Evolutionary conservation across 2,888 invertebrate species (phyloP), one percentile per base, ranked within the genome.

Genomic region (Apocheima hispidaria): DNA sequence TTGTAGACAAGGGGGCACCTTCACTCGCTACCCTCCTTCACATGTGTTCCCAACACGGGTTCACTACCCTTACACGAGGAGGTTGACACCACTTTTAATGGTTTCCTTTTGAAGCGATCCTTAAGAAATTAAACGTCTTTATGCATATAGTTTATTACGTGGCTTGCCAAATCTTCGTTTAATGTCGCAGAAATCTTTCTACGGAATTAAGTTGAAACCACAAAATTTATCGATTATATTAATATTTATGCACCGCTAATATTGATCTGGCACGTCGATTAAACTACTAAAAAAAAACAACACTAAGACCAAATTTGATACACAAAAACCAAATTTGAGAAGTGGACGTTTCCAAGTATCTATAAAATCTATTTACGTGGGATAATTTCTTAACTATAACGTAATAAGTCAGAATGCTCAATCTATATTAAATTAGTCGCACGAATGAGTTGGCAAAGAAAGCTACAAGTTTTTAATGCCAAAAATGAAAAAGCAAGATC

Each of bases 1-100:
- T 49, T 43, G 51, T 66, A 62, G 57, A 64, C 63, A 58, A 67
- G 64, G 66, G 66, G 62, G 59, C 53, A 44, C 44, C 50, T 52
- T 35, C 50, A 38, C 52, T 59, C 49, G 48, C 51, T 53, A 51
- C 65, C 60, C 65, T 63, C 60, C 54, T 63, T 56, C 56, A 51
- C 63, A 60, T 63, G 46, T 63, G 65, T 61, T 53, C 57, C 50
- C 41, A 52, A 59, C 38, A 30, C 20, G 60, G 30, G 68, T 68
- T 70, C 64, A 66, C 50, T 65, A 63, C 64, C 68, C 68, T 65
- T 38, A 23, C n/a, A 33, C 44, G 21, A 38, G 54, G 58, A 51
- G 40, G 48, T 60, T 50, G 58, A 53, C 63, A 33, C 55, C 52
- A 50, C 59, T 44, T 63, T 63, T 51, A 51, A 46, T 56, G 33